Conservation (phyloP, 2,113 vertebrate genomes). For the Alosa alosa region DNA sequence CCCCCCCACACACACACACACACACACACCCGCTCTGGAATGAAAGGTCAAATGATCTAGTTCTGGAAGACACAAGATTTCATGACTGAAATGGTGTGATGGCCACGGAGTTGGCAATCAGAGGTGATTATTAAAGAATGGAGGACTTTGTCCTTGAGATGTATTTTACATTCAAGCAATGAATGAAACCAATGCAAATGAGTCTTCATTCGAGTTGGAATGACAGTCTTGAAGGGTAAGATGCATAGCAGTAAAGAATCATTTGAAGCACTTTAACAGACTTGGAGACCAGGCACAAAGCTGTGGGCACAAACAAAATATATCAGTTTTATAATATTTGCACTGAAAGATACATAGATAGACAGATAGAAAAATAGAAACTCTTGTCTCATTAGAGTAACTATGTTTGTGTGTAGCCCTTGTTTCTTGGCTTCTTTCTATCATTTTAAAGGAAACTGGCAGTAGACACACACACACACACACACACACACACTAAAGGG, state of each 20-base stretch:
- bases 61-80: neutral
- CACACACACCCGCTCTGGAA: no score
- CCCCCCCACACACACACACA: no score
- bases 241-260: neutral
- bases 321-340: neutral
- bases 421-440: neutral
- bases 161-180: neutral
- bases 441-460: neutral
- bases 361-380: no score
- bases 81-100: neutral
- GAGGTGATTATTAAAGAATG: neutral
- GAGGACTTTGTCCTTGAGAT: neutral
- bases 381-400: neutral
- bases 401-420: neutral
- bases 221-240: neutral
- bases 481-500: neutral
- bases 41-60: neutral
- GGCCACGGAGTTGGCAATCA: neutral
- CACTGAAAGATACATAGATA: neutral
- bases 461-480: neutral
- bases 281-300: no score
- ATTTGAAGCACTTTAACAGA: neutral
- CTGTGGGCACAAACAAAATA: neutral
- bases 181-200: neutral
- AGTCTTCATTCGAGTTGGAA: neutral